phyloP scores from a whole-genome alignment of 2,797 vertebrate species.

The Sebastes steindachneri region DNA sequence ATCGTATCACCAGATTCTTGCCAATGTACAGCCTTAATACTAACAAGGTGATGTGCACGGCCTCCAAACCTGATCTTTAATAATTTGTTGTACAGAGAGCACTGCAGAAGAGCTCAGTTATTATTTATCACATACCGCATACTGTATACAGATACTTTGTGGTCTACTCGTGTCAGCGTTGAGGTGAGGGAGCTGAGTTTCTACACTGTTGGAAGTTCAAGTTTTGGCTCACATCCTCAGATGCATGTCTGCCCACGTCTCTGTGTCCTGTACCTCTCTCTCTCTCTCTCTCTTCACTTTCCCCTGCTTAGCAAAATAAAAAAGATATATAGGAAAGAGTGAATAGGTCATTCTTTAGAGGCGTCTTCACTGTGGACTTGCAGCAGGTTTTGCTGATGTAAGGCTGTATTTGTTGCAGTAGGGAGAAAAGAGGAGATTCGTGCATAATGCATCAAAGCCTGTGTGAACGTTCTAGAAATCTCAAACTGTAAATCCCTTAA shows the following conservation, averaged over 20 bases:
- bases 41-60: not conserved
- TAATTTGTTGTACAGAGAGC: not conserved
- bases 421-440: slow-evolving; percentile 16
- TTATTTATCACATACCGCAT: slow-evolving; percentile 4
- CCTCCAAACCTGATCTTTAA: not conserved
- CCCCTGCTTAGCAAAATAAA: not conserved
- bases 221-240: slow-evolving; percentile 1
- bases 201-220: not conserved
- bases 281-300: not conserved
- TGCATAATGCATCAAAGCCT: slow-evolving; percentile 56
- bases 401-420: slow-evolving; percentile 9
- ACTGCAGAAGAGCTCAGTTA: not conserved
- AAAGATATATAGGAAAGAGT: not conserved
- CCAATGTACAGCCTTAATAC: not conserved
- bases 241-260: slow-evolving; percentile 1
- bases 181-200: not conserved
- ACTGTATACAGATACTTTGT: not conserved
- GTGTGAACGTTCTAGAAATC: slow-evolving; percentile 9
- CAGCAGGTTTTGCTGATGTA: slow-evolving; percentile 24
- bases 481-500: not conserved
- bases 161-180: not conserved
- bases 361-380: slow-evolving; percentile 10
- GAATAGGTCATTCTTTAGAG: slow-evolving; percentile 18
- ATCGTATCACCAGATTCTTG: too few species aligned
- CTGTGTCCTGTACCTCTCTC: not conserved